Base-by-base conservation (phyloP, 2,113 vertebrate species). In the Zosterops lateralis region DNA sequence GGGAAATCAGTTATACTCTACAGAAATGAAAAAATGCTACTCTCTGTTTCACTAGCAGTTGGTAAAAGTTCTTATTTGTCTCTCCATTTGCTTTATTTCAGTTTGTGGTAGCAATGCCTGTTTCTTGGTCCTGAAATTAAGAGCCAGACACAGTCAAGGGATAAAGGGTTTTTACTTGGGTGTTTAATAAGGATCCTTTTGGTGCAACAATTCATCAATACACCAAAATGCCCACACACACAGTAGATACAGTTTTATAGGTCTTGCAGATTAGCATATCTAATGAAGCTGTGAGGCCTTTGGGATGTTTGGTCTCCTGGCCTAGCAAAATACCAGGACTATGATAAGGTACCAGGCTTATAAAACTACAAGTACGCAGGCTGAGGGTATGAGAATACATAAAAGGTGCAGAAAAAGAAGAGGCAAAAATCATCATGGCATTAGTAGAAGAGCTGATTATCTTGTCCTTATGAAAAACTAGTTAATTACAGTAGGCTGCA, bases 41-140 rank as follows among this genome's bases (percentile, higher is more conserved):
- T 65, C 89, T 83, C 84, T 75, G 48, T 83, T 93, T 81, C 61
- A 13, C 28, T 16, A 51, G 44, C 26, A 72, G 60, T 42, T 94
- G 68, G 62, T 90, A 68, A 51, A 74, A 87, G 72, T 79, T 56
- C 50, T 79, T 66, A 47, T 81, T 84, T 87, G 47, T 92, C 50
- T 50, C 10, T 47, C 87, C 0, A 1, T 62, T 66, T 92, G 38
- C 62, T 93, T 85, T 88, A 26, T 84, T 90, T 84, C 48, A 9
- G 14, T 31, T 90, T 96, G 29, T 73, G 36, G 71, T 74, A 31
- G 25, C 8, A 7, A 11, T 24, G 12, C 20, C 32, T 79, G 45
- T 54, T 45, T 31, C 38, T 56, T 36, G 32, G 20, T 19, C 32
- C 40, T 56, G 19, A 34, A 31, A 45, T 45, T 14, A 65, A 54